Evolutionary conservation across 2,797 vertebrate genomes (phyloP), one percentile per base, ranked within the genome.

Genomic region (Dallia pectoralis): DNA sequence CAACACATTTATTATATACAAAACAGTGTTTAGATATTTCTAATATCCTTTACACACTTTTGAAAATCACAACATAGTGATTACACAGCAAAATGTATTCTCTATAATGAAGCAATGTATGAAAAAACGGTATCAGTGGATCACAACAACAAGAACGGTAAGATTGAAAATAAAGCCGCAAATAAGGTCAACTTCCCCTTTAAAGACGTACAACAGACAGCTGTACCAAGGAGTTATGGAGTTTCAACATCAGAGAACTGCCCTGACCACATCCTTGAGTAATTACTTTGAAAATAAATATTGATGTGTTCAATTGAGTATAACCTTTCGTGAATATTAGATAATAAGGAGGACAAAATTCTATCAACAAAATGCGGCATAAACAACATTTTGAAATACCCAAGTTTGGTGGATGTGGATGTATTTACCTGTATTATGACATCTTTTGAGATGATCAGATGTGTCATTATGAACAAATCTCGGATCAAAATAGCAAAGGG

Each of bases 161-260:
- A 44, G 6, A 44, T 12, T 44, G 7, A 44, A 44, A 44, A 44
- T 44, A 12, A 44, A 12, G 40, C 40, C 1, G 14, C 40, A 44
- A 0, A 44, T 44, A 44, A 44, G 40, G 40, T 44, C 9, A 12
- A 44, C 40, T 44, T 44, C 40, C 40, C 40, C 40, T 44, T 44
- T 48, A 12, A 22, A 48, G 22, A 48, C 70, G 59, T 29, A 82
- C 75, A 81, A 27, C 80, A 82, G 71, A 74, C 19, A 65, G 9
- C 6, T 69, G 71, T 2, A 63, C 12, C 69, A 56, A 61, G 77
- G 62, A 30, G 1, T 68, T 22, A 65, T 64, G 14, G 40, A 16
- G 18, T 69, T 25, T 69, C 22, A 48, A 11, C 4, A 29, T 15
- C 53, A 56, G 22, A 25, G 19, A 64, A 64, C 15, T 30, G 18